Evolutionary conservation across 2,888 invertebrate genomes (phyloP), one percentile per base, ranked within the genome.

Genomic region (Zele albiditarsus): DNA sequence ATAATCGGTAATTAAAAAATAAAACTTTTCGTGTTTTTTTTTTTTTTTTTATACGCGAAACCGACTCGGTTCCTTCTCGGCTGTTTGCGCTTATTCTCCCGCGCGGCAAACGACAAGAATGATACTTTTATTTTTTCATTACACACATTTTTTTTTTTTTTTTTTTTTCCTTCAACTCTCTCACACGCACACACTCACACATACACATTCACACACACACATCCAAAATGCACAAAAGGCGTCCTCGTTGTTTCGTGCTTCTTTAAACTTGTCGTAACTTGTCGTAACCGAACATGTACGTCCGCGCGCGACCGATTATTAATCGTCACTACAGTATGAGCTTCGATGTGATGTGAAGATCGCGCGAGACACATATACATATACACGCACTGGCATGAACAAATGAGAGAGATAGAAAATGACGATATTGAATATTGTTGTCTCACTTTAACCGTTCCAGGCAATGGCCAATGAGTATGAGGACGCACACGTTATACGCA

Each of bases 281-380:
- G n/a, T 60, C n/a, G 25, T 60, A 60, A 60, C 27, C 33, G 33
- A 31, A 63, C 20, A 58, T 25, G 20, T 58, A 75, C 75, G 75
- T 75, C 75, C 68, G 68, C 60, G 67, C 75, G 20, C 67, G 25
- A 68, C 71, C 75, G 75, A 71, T 71, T 75, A 72, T 68, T 75
- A 75, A 71, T 75, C 75, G 75, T 72, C 75, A 75, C 75, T 75
- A 71, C 65, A 25, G 42, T 49, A 46, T 27, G 27, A 49, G 49
- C 49, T 53, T 53, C 53, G 53, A 53, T 53, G 53, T 53, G 53
- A 53, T 53, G 53, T 53, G 53, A 53, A 53, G 53, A 53, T 53
- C 53, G 53, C 53, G 20, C n/a, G 53, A 20, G 53, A 53, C 53
- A 20, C 53, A 53, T 65, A 38, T 23, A 65, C 20, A 38, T 38